These are phyloP conservation scores for Temnothorax nylanderi DNA, from an alignment of 1,140 invertebrate species.

Conservation along the genomic window DNA sequence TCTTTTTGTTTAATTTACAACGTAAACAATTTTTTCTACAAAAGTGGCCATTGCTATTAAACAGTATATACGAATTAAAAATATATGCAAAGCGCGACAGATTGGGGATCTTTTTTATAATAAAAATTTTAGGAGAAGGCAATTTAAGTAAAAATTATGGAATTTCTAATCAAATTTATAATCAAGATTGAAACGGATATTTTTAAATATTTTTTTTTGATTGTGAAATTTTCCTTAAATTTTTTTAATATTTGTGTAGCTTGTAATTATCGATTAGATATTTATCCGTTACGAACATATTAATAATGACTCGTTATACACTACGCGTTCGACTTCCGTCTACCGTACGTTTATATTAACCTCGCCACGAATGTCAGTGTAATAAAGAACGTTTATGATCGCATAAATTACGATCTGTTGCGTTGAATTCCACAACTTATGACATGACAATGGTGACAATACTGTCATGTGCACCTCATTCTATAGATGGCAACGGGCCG, in stretches of 20 bases:
- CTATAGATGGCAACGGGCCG: conserved; percentile 26
- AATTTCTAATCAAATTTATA: neutral
- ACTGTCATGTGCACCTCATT: conserved; percentile 10
- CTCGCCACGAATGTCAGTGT: conserved; percentile 12
- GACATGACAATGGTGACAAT: conserved; percentile 33
- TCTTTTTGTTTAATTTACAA: neutral
- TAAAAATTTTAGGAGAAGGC: neutral
- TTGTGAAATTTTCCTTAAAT: neutral
- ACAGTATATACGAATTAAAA: neutral
- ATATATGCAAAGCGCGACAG: neutral
- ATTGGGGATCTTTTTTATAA: neutral
- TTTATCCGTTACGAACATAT: neutral
- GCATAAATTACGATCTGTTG: conserved; percentile 54
- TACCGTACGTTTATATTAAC: conserved; percentile 1
- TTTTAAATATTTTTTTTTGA: neutral
- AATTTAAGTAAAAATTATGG: neutral
- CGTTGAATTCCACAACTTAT: conserved; percentile 1
- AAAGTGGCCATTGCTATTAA: neutral
- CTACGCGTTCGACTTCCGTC: conserved; percentile 32
- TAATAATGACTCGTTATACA: conserved; percentile 15
- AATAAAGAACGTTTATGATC: conserved; percentile 62
- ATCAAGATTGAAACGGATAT: neutral
- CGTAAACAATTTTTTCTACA: neutral
- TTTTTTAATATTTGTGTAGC: neutral
- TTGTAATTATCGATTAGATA: neutral